Base-by-base conservation (phyloP, 2,888 invertebrate species). In the Eudemis profundana region DNA sequence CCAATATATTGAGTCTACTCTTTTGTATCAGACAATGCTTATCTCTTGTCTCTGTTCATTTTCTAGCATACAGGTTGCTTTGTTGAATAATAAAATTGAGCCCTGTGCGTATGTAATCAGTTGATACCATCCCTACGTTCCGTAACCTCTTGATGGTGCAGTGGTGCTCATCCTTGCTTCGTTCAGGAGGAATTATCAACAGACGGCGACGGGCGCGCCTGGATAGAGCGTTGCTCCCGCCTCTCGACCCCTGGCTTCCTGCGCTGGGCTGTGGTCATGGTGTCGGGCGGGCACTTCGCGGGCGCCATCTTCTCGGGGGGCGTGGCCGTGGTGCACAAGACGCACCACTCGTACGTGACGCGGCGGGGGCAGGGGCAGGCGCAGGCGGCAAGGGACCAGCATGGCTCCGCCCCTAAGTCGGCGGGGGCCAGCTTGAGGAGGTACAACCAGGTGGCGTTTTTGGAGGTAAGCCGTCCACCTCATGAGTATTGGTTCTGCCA, bases 331-430 rank as follows among this genome's bases (percentile, higher is more conserved):
- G 10, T 57, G 12, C 97, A 97, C 78, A 97, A 97, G 87, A 97
- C 97, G 0, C 95, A 96, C 74, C 97, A 97, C 81, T 95, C 95
- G 53, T 98, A 98, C 78, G 96, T 96, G 5, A 95, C 96, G 0
- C 87, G 97, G 42, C 95, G 96, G 0, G 97, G 97, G 38, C 97
- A 97, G 82, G 97, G 97, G 0, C 95, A 96, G 40, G 92, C 95
- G 0, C 97, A 98, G 84, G 92, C 93, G 8, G 87, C 93, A 0
- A 89, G 94, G 47, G 97, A 97, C 79, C 79, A 82, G 23, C 83
- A 87, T 14, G 94, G 94, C 0, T 94, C 93, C 44, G 94, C 94
- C 54, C 94, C 96, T 0, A 95, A 95, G 76, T 97, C 97, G 53
- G 97, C 96, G 0, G 97, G 97, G 0, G 95, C 97, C 0, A 95